Evolutionary conservation across 2,888 invertebrate genomes (phyloP).

Genomic region (Lasioglossum pauxillum): DNA sequence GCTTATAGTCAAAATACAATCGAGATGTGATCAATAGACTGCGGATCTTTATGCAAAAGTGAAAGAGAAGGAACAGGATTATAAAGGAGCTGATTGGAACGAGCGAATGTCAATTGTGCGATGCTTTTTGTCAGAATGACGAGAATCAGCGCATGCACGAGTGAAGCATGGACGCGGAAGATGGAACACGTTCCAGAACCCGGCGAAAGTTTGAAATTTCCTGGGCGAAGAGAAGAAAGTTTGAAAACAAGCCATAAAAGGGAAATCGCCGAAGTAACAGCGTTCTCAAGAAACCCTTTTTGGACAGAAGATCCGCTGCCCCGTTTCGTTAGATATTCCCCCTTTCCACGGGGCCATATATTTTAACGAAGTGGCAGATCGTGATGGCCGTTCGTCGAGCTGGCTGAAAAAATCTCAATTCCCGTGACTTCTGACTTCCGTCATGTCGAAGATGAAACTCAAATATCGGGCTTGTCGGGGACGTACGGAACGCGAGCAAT

Average conservation of each 20-base stretch:
- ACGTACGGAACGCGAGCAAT: neutral
- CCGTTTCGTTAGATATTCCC: conserved; percentile 4
- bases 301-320: neutral
- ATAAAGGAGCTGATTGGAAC: neutral
- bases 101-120: neutral
- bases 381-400: neutral
- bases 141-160: neutral
- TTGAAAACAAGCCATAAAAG: conserved; percentile 1
- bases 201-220: neutral
- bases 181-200: neutral
- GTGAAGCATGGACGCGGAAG: neutral
- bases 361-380: conserved; percentile 15
- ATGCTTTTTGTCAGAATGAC: neutral
- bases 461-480: neutral
- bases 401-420: conserved; percentile 19
- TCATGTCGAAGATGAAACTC: neutral
- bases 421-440: neutral
- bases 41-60: too few species aligned
- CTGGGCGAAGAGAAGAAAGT: neutral
- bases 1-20: too few species aligned
- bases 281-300: neutral
- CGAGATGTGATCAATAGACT: too few species aligned
- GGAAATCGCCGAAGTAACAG: conserved; percentile 1
- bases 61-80: neutral
- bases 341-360: neutral